These are phyloP conservation scores for Cinclus mexicanus DNA, from an alignment of 2,113 vertebrate species.

Conservation along the genomic window DNA sequence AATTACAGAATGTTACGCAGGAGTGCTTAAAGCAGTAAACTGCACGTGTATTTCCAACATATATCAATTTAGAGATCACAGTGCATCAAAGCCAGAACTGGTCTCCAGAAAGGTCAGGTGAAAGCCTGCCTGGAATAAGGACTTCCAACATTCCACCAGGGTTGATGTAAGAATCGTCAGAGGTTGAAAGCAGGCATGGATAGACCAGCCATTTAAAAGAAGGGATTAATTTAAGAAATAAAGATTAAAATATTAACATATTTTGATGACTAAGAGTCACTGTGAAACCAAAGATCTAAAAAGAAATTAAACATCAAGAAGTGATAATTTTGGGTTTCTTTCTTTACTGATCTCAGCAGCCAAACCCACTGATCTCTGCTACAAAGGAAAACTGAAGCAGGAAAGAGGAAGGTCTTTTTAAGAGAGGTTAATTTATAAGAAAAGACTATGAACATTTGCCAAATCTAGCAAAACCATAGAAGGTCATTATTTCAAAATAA, in stretches of 20 bases:
- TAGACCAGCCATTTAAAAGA: background rate
- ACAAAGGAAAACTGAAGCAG: background rate
- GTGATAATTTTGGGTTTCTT: background rate
- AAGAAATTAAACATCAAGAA: conserved; percentile 1
- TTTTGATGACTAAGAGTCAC: background rate
- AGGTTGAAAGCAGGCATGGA: background rate
- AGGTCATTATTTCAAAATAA: background rate
- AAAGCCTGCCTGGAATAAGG: background rate
- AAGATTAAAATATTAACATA: background rate
- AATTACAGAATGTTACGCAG: background rate
- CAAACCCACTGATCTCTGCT: background rate
- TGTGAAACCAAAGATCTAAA: background rate
- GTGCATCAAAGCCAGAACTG: background rate
- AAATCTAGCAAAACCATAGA: background rate
- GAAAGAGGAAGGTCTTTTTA: background rate
- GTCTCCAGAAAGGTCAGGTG: background rate
- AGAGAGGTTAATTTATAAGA: background rate
- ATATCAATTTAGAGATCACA: background rate
- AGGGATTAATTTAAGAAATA: background rate
- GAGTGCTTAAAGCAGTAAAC: background rate
- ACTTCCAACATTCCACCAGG: background rate
- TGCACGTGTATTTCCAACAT: background rate
- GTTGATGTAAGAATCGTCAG: background rate
- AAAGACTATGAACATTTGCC: background rate
- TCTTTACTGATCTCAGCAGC: background rate